Conservation (phyloP, 2,113 vertebrate genomes). For the Thalassoma bifasciatum region DNA sequence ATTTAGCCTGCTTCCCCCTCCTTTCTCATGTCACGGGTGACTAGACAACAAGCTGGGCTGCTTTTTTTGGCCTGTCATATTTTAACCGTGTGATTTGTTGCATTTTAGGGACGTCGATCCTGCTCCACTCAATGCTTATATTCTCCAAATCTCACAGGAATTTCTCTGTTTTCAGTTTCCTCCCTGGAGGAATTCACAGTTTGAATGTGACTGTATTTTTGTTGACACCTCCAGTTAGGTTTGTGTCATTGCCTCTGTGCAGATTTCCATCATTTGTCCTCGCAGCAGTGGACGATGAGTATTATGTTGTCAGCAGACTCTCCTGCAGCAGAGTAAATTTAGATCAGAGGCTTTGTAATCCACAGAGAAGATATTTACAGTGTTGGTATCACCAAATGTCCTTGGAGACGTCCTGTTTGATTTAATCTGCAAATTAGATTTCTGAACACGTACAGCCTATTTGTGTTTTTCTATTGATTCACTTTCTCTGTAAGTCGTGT, state of each 20-base stretch:
- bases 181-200: not conserved
- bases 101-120: not conserved
- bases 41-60: constrained; percentile 51
- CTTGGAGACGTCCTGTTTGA: not conserved
- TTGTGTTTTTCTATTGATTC: constrained; percentile 15
- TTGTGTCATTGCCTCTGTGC: not conserved
- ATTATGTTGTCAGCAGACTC: constrained; percentile 15
- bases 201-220: not conserved
- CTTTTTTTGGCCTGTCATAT: constrained; percentile 22
- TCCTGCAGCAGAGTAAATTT: constrained; percentile 18
- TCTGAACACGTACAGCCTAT: constrained; percentile 5
- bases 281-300: constrained; percentile 15
- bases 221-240: constrained; percentile 8
- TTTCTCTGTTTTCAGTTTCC: no score
- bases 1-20: constrained; percentile 74
- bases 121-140: not conserved
- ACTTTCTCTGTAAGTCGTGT: not conserved
- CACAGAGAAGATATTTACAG: constrained; percentile 17
- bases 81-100: constrained; percentile 21
- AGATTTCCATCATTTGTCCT: constrained; percentile 8
- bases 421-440: constrained; percentile 5
- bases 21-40: constrained; percentile 60
- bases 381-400: constrained; percentile 15
- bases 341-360: constrained; percentile 23
- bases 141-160: not conserved